Percentiles rank a stretch among this genome's conserved stretches.
Conservation (phyloP, 2,113 vertebrate genomes). For the Miniopterus natalensis region DNA sequence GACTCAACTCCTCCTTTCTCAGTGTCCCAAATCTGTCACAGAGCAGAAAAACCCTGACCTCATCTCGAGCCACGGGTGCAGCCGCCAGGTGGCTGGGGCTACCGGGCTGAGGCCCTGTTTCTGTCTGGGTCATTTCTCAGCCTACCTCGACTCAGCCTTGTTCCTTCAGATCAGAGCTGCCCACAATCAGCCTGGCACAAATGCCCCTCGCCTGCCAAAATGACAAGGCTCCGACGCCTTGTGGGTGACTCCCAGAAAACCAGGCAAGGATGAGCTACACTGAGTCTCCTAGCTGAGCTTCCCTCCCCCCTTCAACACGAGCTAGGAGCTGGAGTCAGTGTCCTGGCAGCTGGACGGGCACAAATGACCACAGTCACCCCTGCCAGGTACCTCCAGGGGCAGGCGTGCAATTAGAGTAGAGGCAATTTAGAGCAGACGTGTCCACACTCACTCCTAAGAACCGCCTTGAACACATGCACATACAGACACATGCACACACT, state of each 20-base stretch:
- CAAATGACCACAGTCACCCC: not conserved
- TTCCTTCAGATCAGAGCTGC: slow-evolving; percentile 46
- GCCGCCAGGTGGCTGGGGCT: not conserved
- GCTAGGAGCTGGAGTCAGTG: not conserved
- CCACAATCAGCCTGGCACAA: slow-evolving; percentile 16
- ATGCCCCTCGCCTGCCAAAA: not conserved
- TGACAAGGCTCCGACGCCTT: not conserved
- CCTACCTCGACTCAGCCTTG: not conserved
- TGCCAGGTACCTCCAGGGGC: not conserved
- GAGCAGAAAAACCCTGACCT: slow-evolving; percentile 47
- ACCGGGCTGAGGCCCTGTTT: not conserved
- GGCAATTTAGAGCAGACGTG: not conserved
- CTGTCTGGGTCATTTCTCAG: slow-evolving; percentile 48
- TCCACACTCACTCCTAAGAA: not conserved
- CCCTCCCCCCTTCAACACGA: too few relatives aligned
- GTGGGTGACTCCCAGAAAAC: slow-evolving; percentile 15
- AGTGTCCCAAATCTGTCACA: slow-evolving; percentile 63
- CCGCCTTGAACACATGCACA: not conserved
- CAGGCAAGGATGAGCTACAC: not conserved
- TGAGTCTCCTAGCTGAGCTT: not conserved
- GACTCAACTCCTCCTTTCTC: not conserved
- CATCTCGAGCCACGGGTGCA: not conserved
- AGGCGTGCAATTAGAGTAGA: not conserved
- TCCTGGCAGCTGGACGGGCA: not conserved
- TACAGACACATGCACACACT: not conserved